These are phyloP conservation scores for Chamaea fasciata DNA, from an alignment of 2,113 vertebrate genomes.

Conservation along the genomic window DNA sequence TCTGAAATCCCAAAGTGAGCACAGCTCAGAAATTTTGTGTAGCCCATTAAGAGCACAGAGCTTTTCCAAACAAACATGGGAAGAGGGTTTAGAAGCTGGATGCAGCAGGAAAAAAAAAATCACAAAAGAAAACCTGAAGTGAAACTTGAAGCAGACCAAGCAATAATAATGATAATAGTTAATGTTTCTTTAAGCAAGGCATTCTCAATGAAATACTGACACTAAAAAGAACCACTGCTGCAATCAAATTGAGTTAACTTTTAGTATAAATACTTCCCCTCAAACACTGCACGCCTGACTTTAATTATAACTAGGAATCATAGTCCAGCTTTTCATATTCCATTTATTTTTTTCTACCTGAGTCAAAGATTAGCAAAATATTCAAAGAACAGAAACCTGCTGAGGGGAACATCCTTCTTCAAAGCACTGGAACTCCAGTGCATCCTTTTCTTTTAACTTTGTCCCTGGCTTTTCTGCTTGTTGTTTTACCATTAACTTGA, in stretches of 20 bases:
- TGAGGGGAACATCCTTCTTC: not conserved
- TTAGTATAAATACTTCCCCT: not conserved
- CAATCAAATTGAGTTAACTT: not conserved
- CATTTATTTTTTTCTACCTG: not conserved
- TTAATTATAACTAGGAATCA: not conserved
- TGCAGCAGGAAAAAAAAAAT: not conserved
- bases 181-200: not conserved
- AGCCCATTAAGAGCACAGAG: not conserved
- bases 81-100: not conserved
- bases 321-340: not conserved
- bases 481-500: not conserved
- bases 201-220: not conserved
- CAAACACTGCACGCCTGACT: not conserved
- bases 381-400: not conserved
- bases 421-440: not conserved
- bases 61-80: not conserved
- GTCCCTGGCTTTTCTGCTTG: not conserved
- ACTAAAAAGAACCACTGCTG: not conserved
- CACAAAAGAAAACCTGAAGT: not conserved
- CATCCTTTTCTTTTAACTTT: not conserved
- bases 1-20: not conserved
- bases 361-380: not conserved
- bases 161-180: not conserved
- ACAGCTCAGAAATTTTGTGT: not conserved
- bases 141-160: not conserved